Evolutionary conservation across 2,888 invertebrate genomes (phyloP).

Genomic region (Tricholauxania praeusta): DNA sequence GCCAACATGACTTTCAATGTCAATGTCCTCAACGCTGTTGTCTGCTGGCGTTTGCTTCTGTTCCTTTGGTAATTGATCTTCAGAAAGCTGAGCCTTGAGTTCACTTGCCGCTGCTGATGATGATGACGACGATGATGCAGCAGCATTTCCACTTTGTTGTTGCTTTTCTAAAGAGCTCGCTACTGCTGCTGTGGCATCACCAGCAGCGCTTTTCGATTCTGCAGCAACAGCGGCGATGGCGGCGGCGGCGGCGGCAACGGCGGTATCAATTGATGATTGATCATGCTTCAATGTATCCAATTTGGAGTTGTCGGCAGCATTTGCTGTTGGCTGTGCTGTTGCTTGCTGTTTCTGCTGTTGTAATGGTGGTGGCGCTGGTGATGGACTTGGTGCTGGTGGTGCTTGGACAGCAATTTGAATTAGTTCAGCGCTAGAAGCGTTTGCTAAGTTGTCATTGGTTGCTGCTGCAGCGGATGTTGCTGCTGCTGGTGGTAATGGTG

Average conservation of each 20-base stretch:
- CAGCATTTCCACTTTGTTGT: slow-evolving; percentile 28
- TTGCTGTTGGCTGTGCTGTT: slow-evolving; percentile 12
- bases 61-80: slow-evolving; percentile 54
- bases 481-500: slow-evolving; percentile 44
- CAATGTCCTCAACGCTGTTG: slow-evolving; percentile 50
- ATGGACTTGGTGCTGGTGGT: slow-evolving; percentile 63
- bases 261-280: slow-evolving; percentile 35
- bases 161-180: slow-evolving; percentile 27
- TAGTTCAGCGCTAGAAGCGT: slow-evolving; percentile 52
- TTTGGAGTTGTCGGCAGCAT: slow-evolving; percentile 28
- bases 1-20: slow-evolving; percentile 26
- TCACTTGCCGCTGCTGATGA: slow-evolving; percentile 25
- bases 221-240: slow-evolving; percentile 37
- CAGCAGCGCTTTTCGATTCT: slow-evolving; percentile 19
- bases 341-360: slow-evolving; percentile 26
- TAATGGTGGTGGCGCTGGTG: slow-evolving; percentile 43
- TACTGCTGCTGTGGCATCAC: background rate
- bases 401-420: slow-evolving; percentile 58
- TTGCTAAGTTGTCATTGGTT: slow-evolving; percentile 58
- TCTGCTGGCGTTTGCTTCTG: slow-evolving; percentile 49
- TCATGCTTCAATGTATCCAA: slow-evolving; percentile 33
- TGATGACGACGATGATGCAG: slow-evolving; percentile 45
- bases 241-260: slow-evolving; percentile 18
- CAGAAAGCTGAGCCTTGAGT: slow-evolving; percentile 42
- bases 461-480: slow-evolving; percentile 42